Conservation (phyloP, 1,140 invertebrate genomes). For the Campoletis sonorensis region DNA sequence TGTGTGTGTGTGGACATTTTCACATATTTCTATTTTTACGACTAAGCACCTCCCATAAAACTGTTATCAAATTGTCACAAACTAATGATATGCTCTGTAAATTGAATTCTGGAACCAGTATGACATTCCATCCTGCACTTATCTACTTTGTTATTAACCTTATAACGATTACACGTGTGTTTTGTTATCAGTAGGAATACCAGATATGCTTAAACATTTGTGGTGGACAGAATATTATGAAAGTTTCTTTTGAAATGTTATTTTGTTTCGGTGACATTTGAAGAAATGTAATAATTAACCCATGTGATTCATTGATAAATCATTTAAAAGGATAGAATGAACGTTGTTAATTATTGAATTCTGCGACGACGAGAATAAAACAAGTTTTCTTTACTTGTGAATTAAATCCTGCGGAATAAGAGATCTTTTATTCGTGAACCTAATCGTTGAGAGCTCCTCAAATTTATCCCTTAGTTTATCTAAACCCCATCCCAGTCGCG, state of each 20-base stretch:
- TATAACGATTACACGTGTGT: no score
- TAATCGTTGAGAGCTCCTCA: neutral
- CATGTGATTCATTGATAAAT: neutral
- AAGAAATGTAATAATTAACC: neutral
- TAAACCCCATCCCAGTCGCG: neutral
- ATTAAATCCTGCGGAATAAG: neutral
- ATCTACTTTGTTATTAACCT: neutral
- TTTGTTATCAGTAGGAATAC: neutral
- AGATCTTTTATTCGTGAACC: neutral
- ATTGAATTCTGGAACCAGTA: neutral
- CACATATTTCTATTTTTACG: neutral
- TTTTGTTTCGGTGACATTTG: neutral
- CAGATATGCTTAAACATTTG: neutral
- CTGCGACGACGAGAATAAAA: neutral
- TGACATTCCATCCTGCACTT: neutral
- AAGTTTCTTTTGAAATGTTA: neutral
- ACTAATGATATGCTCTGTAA: neutral
- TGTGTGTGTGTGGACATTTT: neutral
- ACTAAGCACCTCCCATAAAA: neutral
- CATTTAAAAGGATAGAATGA: neutral
- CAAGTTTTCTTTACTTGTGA: neutral
- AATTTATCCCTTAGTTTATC: conserved; percentile 18
- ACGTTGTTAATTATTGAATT: neutral
- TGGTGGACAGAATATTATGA: no score
- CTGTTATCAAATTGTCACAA: conserved; percentile 7